Base-by-base conservation (phyloP, 37 sponge, comb jelly and placozoan genomes). In the Oopsacas minuta region DNA sequence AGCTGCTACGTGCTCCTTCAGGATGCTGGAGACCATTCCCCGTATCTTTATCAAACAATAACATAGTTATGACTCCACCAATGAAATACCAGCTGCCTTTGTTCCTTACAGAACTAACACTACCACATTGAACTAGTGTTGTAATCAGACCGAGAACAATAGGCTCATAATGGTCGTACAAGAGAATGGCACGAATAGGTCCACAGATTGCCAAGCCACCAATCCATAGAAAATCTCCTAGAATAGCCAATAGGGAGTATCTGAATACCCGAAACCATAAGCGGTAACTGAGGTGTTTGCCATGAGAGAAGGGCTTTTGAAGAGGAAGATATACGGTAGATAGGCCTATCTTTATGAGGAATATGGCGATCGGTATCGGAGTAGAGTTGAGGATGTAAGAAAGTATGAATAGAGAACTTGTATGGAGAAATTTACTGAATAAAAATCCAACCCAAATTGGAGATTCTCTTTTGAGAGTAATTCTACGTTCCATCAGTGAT, bases 11-110 rank as follows among this genome's bases (percentile, higher is more conserved):
- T 35, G 83, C 82, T 36, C 91, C 94, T 52, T 94, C 94, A 53
- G 94, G 93, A 37, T 94, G 95, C 28, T 94, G 93, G 37, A 23
- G 38, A 0, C 37, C 23, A 17, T 81, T 36, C 10, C 82, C 36
- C 12, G 92, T 42, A 88, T 96, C 96, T 81, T 96, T 96, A 39
- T 96, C 96, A 88, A 96, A 96, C n/a, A 96, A 39, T 23, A 96
- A 85, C 52, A 96, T 86, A 38, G 87, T 94, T 94, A 75, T 90
- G 53, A 10, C 87, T 83, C 96, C 91, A 38, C 30, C 38, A 17
- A 69, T 1, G 83, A 36, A 87, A 49, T 37, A 86, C 1, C 42
- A 36, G 52, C 81, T 36, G 37, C 53, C 37, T 15, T 39, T 84
- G 52, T 46, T 51, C 53, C 85, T 38, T 32, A 10, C 30, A n/a